Evolutionary conservation across 2,888 invertebrate genomes (phyloP), one percentile per base, ranked within the genome.

Genomic region (Zygothrica quintamaculata): DNA sequence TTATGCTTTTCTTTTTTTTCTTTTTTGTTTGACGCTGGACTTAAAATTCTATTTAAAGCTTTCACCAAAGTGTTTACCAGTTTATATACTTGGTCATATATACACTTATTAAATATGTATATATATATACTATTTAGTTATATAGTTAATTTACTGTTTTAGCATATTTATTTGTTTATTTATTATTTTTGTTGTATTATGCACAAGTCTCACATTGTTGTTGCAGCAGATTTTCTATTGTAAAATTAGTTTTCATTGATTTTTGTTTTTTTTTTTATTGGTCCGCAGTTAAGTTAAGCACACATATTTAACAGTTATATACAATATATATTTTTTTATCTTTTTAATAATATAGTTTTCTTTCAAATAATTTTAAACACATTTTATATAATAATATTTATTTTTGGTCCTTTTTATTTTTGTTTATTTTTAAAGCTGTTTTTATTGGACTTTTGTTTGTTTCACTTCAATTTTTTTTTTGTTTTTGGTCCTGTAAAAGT

Each of bases 1-100:
- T n/a, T 29, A 13, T 51, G 43, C 29, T 39, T 34, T 18, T 18
- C 18, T 22, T 2, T 3, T 5, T 22, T 5, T 22, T 22, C 18
- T 5, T 22, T n/a, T n/a, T n/a, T n/a, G n/a, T n/a, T n/a, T n/a
- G n/a, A n/a, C n/a, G n/a, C n/a, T n/a, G n/a, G 46, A 61, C 79
- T 82, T 85, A 77, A 48, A 22, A 13, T 18, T 47, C 74, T 88
- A 88, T 56, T 88, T 88, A 88, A 88, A 88, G 88, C 88, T 84
- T 84, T 88, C 76, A 88, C 87, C 87, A 88, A 86, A 69, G 65
- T 69, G 67, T 68, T 55, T 82, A 72, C 82, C 74, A 66, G 66
- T 77, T 64, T 34, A 51, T 50, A 36, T 22, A 3, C 18, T 22
- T 81, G 79, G 77, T 79, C 69, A 73, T 86, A 87, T 88, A 42